Evolutionary conservation across 2,888 invertebrate genomes (phyloP).

Genomic region (Dicranocentrus wangi): DNA sequence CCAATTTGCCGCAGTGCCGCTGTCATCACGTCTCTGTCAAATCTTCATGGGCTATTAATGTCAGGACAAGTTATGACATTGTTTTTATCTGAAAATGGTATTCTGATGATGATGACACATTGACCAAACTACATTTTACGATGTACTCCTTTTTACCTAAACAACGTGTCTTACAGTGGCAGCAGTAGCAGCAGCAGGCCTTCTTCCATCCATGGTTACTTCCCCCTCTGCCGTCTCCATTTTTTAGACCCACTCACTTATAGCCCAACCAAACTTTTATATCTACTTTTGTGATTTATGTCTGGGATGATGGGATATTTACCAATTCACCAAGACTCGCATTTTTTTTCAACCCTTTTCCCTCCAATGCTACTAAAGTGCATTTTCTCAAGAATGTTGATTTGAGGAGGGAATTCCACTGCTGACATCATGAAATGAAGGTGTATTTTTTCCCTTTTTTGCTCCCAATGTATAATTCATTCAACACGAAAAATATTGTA

Average conservation of each 20-base stretch:
- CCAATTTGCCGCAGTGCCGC: not conserved
- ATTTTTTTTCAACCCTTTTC: slow-evolving; percentile 1
- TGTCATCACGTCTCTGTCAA: slow-evolving; percentile 1
- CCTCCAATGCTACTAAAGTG: not conserved
- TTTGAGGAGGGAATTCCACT: not conserved
- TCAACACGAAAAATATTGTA: slow-evolving; percentile 11
- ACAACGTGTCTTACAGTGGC: no score
- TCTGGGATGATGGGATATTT: slow-evolving; percentile 29
- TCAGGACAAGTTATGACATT: slow-evolving; percentile 28
- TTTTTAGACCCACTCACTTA: not conserved
- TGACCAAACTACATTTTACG: slow-evolving; percentile 37
- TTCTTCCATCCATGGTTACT: not conserved
- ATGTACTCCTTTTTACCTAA: not conserved
- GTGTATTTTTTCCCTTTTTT: not conserved
- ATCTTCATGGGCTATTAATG: slow-evolving; percentile 40
- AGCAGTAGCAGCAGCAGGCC: not conserved
- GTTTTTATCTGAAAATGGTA: slow-evolving; percentile 8
- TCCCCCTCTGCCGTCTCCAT: not conserved
- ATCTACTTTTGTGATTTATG: slow-evolving; percentile 21
- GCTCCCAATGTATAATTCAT: slow-evolving; percentile 41
- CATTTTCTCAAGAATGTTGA: slow-evolving; percentile 1
- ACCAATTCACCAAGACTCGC: not conserved
- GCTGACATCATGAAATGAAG: slow-evolving; percentile 17
- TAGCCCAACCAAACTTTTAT: not conserved
- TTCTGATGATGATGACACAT: slow-evolving; percentile 27